These are phyloP conservation scores for Gasteruption jaculator DNA, from an alignment of 2,888 invertebrate genomes.

Conservation along the genomic window DNA sequence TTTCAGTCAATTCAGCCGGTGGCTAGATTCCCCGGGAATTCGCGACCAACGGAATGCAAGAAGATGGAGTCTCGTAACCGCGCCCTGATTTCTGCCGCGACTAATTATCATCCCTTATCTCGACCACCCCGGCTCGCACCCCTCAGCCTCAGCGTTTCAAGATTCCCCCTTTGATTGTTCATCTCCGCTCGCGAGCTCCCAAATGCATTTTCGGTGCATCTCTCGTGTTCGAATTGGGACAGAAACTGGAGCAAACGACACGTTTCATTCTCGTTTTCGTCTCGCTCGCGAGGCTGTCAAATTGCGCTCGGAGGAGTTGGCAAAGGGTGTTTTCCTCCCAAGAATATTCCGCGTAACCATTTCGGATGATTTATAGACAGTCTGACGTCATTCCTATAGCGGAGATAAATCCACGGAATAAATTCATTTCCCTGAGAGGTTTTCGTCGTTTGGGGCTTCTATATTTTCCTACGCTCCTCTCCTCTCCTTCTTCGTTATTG, in stretches of 20 bases:
- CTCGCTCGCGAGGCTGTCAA: too few species aligned
- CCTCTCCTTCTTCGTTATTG: slow-evolving; percentile 14
- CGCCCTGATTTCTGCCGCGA: too few species aligned
- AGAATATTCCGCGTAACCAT: too few species aligned
- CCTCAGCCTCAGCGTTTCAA: background rate
- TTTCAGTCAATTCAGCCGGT: slow-evolving; percentile 34
- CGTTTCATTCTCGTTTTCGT: too few species aligned
- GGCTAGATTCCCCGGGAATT: slow-evolving; percentile 24
- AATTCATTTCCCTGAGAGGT: slow-evolving; percentile 47
- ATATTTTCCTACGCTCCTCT: too few species aligned
- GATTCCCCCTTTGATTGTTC: background rate
- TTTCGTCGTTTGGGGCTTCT: slow-evolving; percentile 29
- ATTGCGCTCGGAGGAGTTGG: too few species aligned
- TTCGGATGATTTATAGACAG: slow-evolving; percentile 40
- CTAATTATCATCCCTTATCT: slow-evolving; percentile 7
- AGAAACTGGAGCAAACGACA: too few species aligned
- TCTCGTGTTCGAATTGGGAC: too few species aligned
- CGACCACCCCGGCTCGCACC: too few species aligned
- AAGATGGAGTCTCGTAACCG: too few species aligned
- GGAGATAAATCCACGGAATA: slow-evolving; percentile 40
- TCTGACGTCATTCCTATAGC: slow-evolving; percentile 34
- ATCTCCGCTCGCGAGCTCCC: background rate
- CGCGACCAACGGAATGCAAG: too few species aligned
- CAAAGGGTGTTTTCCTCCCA: too few species aligned
- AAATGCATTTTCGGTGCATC: background rate